Percentiles rank a stretch among this genome's conserved stretches.
Evolutionary conservation across 2,113 vertebrate species (phyloP).

Genomic region (Oxyura jamaicensis): DNA sequence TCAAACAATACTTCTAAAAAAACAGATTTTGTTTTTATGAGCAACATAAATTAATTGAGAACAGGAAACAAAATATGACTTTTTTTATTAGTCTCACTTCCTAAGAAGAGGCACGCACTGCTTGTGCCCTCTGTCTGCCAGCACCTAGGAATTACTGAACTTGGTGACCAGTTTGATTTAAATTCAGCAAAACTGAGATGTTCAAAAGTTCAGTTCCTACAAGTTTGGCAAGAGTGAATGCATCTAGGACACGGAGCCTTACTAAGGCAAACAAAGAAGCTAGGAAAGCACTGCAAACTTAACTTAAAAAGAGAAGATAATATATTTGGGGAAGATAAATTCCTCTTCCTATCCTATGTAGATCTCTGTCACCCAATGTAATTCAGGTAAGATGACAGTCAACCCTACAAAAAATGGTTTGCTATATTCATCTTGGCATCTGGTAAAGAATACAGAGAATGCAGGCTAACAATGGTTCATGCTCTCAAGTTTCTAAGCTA

Average conservation of each 20-base stretch:
- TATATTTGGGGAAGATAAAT: background rate
- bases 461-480: background rate
- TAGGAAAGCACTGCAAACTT: background rate
- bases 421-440: background rate
- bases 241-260: background rate
- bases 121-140: background rate
- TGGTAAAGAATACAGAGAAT: background rate
- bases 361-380: background rate
- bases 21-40: background rate
- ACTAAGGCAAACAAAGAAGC: background rate
- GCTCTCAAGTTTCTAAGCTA: background rate
- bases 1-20: background rate
- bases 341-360: background rate
- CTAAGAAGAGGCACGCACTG: background rate
- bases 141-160: background rate
- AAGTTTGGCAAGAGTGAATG: background rate
- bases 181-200: background rate
- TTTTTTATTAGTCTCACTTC: background rate
- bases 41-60: slow-evolving; percentile 3
- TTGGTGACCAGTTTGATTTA: background rate
- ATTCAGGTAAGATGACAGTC: background rate
- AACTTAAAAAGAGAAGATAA: background rate
- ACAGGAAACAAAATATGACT: background rate
- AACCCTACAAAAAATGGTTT: background rate
- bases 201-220: background rate